Evolutionary conservation across 1,140 invertebrate genomes (phyloP).

Genomic region (Coelopa frigida): DNA sequence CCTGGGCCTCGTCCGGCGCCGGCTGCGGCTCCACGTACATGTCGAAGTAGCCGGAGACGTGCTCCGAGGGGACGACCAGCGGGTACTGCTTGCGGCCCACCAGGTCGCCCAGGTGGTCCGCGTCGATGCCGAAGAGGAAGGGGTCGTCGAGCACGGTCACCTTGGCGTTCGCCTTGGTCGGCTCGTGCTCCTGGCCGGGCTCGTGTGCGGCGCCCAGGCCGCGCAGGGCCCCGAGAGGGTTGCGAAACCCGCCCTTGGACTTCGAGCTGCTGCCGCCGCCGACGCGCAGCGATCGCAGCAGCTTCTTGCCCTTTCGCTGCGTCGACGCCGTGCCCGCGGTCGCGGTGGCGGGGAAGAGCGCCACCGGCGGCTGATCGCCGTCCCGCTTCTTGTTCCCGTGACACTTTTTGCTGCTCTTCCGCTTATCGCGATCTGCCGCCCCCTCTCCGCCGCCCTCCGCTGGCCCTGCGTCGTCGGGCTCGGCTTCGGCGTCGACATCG

Average conservation of each 20-base stretch:
- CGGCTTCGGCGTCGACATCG: conserved; percentile 28
- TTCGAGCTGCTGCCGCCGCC: conserved; percentile 17
- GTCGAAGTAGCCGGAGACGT: conserved; percentile 28
- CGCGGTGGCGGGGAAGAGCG: not conserved
- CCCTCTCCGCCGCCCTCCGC: conserved; percentile 17
- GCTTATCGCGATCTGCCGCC: conserved; percentile 17
- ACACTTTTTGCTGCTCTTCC: conserved; percentile 1
- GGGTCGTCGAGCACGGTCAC: conserved; percentile 43
- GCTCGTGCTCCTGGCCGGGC: conserved; percentile 13
- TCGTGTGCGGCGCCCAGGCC: not conserved
- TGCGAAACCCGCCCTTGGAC: not conserved
- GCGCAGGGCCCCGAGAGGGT: not conserved
- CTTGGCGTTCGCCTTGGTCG: conserved; percentile 32
- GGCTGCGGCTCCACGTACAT: conserved; percentile 7
- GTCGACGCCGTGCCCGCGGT: conserved; percentile 11
- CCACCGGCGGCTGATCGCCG: conserved; percentile 4
- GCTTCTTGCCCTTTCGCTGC: conserved; percentile 31
- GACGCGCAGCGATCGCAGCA: conserved; percentile 34
- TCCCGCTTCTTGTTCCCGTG: not conserved
- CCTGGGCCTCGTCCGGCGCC: not conserved
- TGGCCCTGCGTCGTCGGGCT: not conserved
- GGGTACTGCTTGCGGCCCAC: conserved; percentile 30
- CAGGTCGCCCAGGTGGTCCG: conserved; percentile 37
- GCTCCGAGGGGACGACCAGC: conserved; percentile 22
- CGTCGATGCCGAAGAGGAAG: conserved; percentile 42